A percentile compares a stretch with the other conserved stretches of the same genome.
Conservation (phyloP, 1,140 invertebrate genomes). For the Idris sp. region DNA sequence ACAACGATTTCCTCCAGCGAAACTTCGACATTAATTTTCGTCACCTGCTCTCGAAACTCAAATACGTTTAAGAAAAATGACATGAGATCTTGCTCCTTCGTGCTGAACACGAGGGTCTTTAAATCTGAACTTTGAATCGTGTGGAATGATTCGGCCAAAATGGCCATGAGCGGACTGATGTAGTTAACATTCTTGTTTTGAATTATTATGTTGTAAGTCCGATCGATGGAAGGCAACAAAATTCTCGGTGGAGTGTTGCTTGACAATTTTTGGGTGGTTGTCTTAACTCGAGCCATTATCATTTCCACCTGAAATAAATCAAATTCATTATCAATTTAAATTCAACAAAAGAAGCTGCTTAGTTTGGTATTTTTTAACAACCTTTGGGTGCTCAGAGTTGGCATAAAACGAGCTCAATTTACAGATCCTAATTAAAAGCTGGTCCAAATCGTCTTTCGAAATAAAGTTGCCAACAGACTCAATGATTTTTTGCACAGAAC, state of each 20-base stretch:
- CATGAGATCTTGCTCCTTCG: conserved; percentile 80
- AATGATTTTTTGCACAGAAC: conserved; percentile 88
- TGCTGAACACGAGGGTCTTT: conserved; percentile 77
- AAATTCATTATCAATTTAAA: not conserved
- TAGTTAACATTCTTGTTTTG: conserved; percentile 80
- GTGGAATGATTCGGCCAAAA: conserved; percentile 85
- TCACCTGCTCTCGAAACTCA: conserved; percentile 81
- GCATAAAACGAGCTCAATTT: conserved; percentile 77
- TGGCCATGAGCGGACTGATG: conserved; percentile 84
- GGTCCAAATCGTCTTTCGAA: conserved; percentile 87
- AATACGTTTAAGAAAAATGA: conserved; percentile 87
- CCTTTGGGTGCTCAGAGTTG: conserved; percentile 70
- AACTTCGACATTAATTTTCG: conserved; percentile 71
- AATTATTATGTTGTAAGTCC: conserved; percentile 82
- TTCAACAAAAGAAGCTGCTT: too few relatives aligned
- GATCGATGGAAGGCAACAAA: conserved; percentile 85
- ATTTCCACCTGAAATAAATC: conserved; percentile 77
- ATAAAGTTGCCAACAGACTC: conserved; percentile 89
- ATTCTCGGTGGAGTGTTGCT: conserved; percentile 84
- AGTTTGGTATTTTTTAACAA: conserved; percentile 20
- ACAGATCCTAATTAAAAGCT: conserved; percentile 84
- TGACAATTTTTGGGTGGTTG: conserved; percentile 84
- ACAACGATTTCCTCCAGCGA: conserved; percentile 68
- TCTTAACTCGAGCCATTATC: conserved; percentile 58
- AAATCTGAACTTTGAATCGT: conserved; percentile 81